These are phyloP conservation scores for Scaptodrosophila latifasciaeformis DNA, from an alignment of 2,888 invertebrate species.

Conservation along the genomic window DNA sequence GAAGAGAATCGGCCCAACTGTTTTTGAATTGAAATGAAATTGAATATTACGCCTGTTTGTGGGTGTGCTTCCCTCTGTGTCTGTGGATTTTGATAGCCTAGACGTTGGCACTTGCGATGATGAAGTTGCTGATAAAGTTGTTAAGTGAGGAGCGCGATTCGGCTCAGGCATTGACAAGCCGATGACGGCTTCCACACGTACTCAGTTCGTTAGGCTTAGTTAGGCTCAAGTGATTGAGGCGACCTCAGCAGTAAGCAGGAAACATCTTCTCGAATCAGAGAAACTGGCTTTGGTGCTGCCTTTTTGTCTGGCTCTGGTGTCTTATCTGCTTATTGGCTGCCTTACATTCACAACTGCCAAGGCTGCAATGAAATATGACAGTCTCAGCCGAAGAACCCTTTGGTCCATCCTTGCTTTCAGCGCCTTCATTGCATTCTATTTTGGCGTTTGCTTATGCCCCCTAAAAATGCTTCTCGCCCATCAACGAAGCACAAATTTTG, in stretches of 20 bases:
- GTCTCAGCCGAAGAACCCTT: background rate
- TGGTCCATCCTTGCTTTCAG: background rate
- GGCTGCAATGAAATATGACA: no score
- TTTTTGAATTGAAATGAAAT: conserved; percentile 69
- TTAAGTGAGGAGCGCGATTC: conserved; percentile 64
- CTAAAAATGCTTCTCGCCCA: background rate
- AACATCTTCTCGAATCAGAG: no score
- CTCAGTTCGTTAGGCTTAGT: conserved; percentile 22
- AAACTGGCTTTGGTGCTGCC: no score
- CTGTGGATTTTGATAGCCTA: no score
- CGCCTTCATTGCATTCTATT: background rate
- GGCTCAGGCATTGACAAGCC: background rate
- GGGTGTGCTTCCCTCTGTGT: conserved; percentile 2
- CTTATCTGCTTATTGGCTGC: no score
- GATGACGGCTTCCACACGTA: background rate
- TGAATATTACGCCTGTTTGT: conserved; percentile 53
- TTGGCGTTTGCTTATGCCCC: background rate
- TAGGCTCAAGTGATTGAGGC: background rate
- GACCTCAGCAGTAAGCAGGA: background rate
- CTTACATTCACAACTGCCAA: no score
- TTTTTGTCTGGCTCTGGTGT: no score
- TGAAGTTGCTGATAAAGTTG: conserved; percentile 57
- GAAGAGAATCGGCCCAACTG: conserved; percentile 34
- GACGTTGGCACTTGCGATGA: no score
- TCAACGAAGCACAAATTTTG: conserved; percentile 20